These are phyloP conservation scores for Python bivittatus DNA, from an alignment of 2,113 vertebrate genomes.

Conservation along the genomic window DNA sequence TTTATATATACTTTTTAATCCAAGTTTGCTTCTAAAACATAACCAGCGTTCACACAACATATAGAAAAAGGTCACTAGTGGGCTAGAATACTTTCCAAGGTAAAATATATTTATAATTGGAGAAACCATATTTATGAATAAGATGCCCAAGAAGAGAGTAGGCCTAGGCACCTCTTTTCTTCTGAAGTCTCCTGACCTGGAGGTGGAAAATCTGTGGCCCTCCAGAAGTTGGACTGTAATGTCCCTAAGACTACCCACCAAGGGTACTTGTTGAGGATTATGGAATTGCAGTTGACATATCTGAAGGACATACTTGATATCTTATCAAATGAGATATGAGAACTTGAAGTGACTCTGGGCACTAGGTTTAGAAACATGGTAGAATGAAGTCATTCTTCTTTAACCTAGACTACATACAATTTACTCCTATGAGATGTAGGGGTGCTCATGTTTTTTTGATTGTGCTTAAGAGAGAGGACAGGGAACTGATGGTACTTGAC, in stretches of 20 bases:
- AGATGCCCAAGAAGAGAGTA: not conserved
- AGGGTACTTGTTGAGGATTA: not conserved
- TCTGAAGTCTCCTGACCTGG: not conserved
- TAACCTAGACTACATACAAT: not conserved
- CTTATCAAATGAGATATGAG: not conserved
- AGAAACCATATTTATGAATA: not conserved
- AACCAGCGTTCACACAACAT: not conserved
- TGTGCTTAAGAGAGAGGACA: not conserved
- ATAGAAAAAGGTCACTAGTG: not conserved
- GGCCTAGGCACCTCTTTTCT: not conserved
- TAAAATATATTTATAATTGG: not conserved
- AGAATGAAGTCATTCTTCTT: no score
- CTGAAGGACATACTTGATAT: not conserved
- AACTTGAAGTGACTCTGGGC: not conserved
- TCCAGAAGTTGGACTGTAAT: not conserved
- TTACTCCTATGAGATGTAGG: not conserved
- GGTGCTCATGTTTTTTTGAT: not conserved
- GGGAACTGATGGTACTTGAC: not conserved
- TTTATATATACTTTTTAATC: not conserved
- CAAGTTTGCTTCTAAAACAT: not conserved
- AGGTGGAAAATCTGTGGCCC: not conserved
- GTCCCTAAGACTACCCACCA: not conserved
- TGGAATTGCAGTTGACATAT: not conserved
- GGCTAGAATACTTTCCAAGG: not conserved
- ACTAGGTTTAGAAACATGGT: not conserved